phyloP scores from a whole-genome alignment of 1,140 invertebrate species.

The Drosophila melanica region DNA sequence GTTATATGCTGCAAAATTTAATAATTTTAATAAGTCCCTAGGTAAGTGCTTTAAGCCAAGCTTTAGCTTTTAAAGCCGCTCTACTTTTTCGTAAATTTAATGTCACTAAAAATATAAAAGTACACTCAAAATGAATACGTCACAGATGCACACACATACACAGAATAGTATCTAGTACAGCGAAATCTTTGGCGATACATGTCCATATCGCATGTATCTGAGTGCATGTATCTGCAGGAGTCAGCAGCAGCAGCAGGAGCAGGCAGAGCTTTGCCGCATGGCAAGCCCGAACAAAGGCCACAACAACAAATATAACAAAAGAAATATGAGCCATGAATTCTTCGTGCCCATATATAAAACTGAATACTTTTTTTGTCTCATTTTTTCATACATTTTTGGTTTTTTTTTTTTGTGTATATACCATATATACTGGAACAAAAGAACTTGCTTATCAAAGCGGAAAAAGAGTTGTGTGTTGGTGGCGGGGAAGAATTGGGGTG shows the following conservation, averaged over 20 bases:
- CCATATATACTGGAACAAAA: slow-evolving; percentile 64
- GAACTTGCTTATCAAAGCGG: slow-evolving; percentile 79
- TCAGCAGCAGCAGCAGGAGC: slow-evolving; percentile 39
- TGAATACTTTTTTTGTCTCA: slow-evolving; percentile 15
- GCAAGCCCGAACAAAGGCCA: slow-evolving; percentile 57
- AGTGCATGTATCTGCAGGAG: slow-evolving; percentile 63
- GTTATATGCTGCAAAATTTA: too few relatives aligned
- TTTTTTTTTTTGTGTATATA: slow-evolving; percentile 16
- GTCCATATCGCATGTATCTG: slow-evolving; percentile 56
- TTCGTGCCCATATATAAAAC: slow-evolving; percentile 65
- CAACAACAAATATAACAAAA: slow-evolving; percentile 69
- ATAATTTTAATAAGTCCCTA: not conserved
- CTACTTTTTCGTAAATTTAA: slow-evolving; percentile 7
- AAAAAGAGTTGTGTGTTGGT: slow-evolving; percentile 66
- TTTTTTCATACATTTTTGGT: slow-evolving; percentile 5
- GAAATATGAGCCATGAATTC: slow-evolving; percentile 65
- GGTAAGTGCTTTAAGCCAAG: not conserved
- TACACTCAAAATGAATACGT: slow-evolving; percentile 54
- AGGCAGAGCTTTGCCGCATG: slow-evolving; percentile 17
- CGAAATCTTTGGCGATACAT: slow-evolving; percentile 60
- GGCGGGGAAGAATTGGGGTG: not conserved
- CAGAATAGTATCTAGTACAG: slow-evolving; percentile 15
- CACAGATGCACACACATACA: slow-evolving; percentile 9
- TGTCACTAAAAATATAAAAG: slow-evolving; percentile 48
- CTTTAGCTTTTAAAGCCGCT: not conserved